Evolutionary conservation across 2,888 invertebrate genomes (phyloP), one percentile per base, ranked within the genome.

Genomic region (Chaetogeoica ovagalla): DNA sequence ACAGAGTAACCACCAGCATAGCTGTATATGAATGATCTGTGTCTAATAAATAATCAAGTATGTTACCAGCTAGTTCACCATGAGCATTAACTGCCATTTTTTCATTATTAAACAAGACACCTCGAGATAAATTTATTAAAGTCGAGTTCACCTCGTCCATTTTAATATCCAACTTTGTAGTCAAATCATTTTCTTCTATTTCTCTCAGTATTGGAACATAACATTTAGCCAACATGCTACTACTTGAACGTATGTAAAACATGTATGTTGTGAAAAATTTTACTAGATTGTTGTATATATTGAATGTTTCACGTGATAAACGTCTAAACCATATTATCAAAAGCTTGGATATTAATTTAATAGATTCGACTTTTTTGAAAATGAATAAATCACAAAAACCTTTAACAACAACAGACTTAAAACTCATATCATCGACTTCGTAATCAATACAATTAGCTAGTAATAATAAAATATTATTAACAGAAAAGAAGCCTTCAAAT

Each of bases 371-470:
- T 57, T 71, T 71, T 65, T 71, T 15, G n/a, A 57, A 79, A 39
- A 71, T 19, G 1, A 79, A 13, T n/a, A 79, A 65, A 19, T 79
- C n/a, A 57, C 79, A 79, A 71, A 79, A 79, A n/a, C 79, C 79
- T 71, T 65, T 55, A 3, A 79, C 7, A 5, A 79, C 19, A 30
- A 63, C 71, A 3, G 63, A 71, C 62, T 79, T 79, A 43, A 79
- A 79, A 9, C 71, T 65, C 63, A 15, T 63, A 15, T 79, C 79
- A 57, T 71, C 17, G 8, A 79, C n/a, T 0, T 63, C 30, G 57
- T 71, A 79, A 63, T 79, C 79, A 63, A 79, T 71, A 55, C 55
- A 65, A 9, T 55, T 43, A 23, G 37, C 79, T 30, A 79, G 37
- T 39, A 79, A 39, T 63, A 43, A 43, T 63, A 79, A 60, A 39